These are phyloP conservation scores for Tragelaphus oryx DNA, from an alignment of 2,797 vertebrate genomes.

Conservation along the genomic window DNA sequence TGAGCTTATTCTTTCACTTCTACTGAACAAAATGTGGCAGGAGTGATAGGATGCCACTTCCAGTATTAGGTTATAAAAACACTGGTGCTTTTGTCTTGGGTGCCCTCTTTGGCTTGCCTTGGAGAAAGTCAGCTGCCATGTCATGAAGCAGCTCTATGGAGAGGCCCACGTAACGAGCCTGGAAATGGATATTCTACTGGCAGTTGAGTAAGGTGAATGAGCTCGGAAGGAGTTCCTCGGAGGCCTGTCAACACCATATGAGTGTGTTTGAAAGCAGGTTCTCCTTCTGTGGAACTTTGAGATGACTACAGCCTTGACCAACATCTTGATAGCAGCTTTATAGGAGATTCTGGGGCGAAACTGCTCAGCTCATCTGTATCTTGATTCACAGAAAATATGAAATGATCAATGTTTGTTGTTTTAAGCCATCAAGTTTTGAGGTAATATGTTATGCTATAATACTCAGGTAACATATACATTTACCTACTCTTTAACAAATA, in stretches of 20 bases:
- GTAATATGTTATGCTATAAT: background rate
- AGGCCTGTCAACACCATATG: background rate
- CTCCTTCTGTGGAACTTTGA: background rate
- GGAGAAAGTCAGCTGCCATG: background rate
- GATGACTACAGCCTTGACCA: background rate
- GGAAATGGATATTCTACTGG: background rate
- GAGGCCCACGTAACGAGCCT: background rate
- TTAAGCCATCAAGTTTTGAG: background rate
- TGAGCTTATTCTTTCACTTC: background rate
- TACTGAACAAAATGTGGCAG: background rate
- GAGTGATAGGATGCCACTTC: background rate
- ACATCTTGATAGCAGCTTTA: background rate
- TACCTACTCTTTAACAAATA: background rate
- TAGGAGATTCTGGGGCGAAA: background rate
- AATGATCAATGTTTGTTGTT: background rate
- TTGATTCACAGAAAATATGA: background rate
- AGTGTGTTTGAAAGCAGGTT: background rate
- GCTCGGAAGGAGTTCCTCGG: background rate
- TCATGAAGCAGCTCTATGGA: background rate
- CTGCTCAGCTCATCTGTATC: background rate
- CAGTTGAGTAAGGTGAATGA: background rate
- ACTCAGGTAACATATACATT: background rate
- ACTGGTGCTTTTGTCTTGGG: background rate
- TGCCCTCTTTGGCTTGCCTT: background rate
- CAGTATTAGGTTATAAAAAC: background rate